Base-by-base conservation (phyloP, 2,113 vertebrate species). In the Odobenus rosmarus region DNA sequence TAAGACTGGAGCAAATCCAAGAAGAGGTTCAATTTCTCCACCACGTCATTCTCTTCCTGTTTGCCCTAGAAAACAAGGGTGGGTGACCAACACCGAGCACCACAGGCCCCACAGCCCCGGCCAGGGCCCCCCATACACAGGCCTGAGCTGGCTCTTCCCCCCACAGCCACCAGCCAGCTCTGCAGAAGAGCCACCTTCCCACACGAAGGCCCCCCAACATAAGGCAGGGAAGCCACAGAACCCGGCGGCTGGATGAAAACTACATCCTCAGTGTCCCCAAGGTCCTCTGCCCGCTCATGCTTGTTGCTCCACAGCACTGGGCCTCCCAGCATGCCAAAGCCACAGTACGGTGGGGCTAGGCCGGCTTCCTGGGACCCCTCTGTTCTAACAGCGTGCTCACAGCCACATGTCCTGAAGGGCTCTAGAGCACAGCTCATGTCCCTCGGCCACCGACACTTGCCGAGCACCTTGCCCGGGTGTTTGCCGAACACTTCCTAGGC, bases 1-100 rank as follows among this genome's bases (percentile, higher is more conserved):
- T 99, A 99, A 0, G 99, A 99, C 98, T 99, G 99, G 88, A 99
- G 99, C 98, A 99, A 98, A 98, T 99, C 99, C 98, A 99, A 96
- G 98, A 99, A 99, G 90, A 99, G 98, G 98, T 99, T 99, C 97
- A 99, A 98, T 98, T 99, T 99, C 99, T 99, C 99, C 98, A 99
- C 99, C 92, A 99, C 99, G 85, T 99, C 99, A 82, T 99, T 99
- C 98, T 99, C 99, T 95, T 99, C 99, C 98, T 99, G 99, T 98
- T 99, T 99, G 93, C 99, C 99, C 99, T 99, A 94, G 95, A 98
- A 98, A 98, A 98, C 96, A 98, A 88, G 93, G 88, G 79, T 88
- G 93, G 97, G 57, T 93, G 95, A 90, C 96, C 93, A 51, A 61
- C 31, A 11, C 11, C 0, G 39, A 74, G 51, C 71, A n/a, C 84